These are phyloP conservation scores for Semnornis frantzii DNA, from an alignment of 2,113 vertebrate species.

Conservation along the genomic window DNA sequence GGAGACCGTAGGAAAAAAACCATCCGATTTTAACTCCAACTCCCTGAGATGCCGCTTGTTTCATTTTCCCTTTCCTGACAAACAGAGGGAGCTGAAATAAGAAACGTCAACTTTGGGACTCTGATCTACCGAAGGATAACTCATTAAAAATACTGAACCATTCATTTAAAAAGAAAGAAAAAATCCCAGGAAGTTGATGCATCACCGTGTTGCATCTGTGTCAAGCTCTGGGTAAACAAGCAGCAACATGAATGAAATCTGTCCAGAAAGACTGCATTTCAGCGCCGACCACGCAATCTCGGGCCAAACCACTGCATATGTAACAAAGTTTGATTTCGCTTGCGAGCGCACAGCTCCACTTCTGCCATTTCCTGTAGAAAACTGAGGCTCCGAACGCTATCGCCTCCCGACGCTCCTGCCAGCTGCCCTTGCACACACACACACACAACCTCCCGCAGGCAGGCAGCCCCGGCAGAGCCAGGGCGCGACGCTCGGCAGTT, in stretches of 20 bases:
- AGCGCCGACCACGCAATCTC: slow-evolving; percentile 66
- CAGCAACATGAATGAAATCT: slow-evolving; percentile 75
- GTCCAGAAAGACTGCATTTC: slow-evolving; percentile 76
- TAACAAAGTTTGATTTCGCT: slow-evolving; percentile 78
- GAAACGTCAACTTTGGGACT: background rate
- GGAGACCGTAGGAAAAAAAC: background rate
- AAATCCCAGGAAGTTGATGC: slow-evolving; percentile 18
- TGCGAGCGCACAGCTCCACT: slow-evolving; percentile 68
- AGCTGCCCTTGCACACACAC: background rate
- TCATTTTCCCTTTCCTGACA: background rate
- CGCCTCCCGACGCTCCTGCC: background rate
- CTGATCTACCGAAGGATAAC: background rate
- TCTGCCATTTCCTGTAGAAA: slow-evolving; percentile 78
- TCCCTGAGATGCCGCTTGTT: background rate
- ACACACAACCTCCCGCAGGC: background rate
- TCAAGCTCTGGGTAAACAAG: slow-evolving; percentile 66
- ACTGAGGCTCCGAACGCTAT: slow-evolving; percentile 40
- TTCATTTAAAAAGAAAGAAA: background rate
- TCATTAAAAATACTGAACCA: background rate
- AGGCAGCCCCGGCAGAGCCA: background rate
- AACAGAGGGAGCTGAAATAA: background rate
- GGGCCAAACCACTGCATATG: slow-evolving; percentile 73
- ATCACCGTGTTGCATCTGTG: slow-evolving; percentile 42
- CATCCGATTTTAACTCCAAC: background rate
- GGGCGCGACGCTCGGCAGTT: background rate